A percentile compares a stretch with the other conserved stretches of the same genome.
These are phyloP conservation scores for Elephantulus edwardii DNA, from an alignment of 2,113 vertebrate genomes.

Conservation along the genomic window DNA sequence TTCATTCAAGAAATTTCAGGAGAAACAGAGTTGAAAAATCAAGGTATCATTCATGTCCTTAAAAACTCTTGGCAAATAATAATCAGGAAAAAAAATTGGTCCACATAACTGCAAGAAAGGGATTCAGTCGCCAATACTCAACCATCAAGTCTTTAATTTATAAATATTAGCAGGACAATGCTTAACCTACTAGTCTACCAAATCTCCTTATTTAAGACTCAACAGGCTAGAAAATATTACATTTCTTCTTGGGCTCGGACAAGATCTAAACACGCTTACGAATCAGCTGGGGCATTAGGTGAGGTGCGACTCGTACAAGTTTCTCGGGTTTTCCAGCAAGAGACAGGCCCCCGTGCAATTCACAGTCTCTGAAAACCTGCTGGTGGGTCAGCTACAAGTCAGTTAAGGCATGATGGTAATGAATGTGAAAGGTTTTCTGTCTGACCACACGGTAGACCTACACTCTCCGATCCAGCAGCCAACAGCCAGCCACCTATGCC, in stretches of 20 bases:
- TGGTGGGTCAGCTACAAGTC: no score
- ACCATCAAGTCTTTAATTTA: constrained; percentile 57
- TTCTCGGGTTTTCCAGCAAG: neutral
- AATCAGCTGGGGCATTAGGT: neutral
- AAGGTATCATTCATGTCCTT: constrained; percentile 28
- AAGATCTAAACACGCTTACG: neutral
- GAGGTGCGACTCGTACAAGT: neutral
- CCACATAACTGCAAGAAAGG: constrained; percentile 55
- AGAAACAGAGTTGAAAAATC: neutral
- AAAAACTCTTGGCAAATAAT: neutral
- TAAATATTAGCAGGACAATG: constrained; percentile 62
- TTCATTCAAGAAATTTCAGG: neutral
- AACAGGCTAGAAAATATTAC: neutral
- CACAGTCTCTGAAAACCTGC: no score
- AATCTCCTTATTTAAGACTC: neutral
- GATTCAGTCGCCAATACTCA: constrained; percentile 43
- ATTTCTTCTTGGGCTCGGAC: neutral
- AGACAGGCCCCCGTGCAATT: no score
- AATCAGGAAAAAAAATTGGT: constrained; percentile 57
- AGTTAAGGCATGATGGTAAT: no score
- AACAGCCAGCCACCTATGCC: neutral
- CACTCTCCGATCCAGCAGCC: neutral
- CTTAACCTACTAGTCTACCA: no score
- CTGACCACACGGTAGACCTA: neutral
- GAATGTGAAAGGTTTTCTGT: no score